Evolutionary conservation across 2,797 vertebrate species (phyloP).

Genomic region (Liparis tanakae): DNA sequence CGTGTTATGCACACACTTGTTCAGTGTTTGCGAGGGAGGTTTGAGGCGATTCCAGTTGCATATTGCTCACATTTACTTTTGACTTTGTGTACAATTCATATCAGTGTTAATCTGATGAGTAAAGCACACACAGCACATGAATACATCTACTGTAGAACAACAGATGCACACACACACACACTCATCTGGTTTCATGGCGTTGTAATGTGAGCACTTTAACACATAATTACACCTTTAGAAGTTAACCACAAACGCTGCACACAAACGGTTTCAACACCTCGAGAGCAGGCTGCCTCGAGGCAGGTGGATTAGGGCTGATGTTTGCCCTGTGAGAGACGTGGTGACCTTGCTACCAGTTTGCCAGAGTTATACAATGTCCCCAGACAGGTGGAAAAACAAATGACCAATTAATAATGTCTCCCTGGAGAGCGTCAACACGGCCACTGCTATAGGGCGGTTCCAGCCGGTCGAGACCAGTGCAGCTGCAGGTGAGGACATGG

Average conservation of each 20-base stretch:
- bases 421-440: constrained; percentile 43
- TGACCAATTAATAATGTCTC: constrained; percentile 63
- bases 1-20: background rate
- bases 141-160: background rate
- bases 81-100: background rate
- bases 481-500: constrained; percentile 53
- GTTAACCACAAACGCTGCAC: constrained; percentile 10
- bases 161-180: background rate
- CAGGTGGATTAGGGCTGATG: constrained; percentile 41
- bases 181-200: constrained; percentile 15
- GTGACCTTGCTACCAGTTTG: constrained; percentile 59
- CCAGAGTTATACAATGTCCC: constrained; percentile 58
- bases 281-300: constrained; percentile 37
- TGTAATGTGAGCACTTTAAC: constrained; percentile 16
- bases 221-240: constrained; percentile 22
- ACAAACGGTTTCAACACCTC: constrained; percentile 43
- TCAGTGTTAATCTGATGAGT: background rate
- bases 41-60: background rate
- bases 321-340: constrained; percentile 41
- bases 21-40: background rate
- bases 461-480: constrained; percentile 32
- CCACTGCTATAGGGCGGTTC: constrained; percentile 23
- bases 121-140: background rate
- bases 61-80: background rate
- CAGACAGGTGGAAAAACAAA: constrained; percentile 75